Evolutionary conservation across 2,888 invertebrate genomes (phyloP), one percentile per base, ranked within the genome.

Genomic region (Phlogophora meticulosa): DNA sequence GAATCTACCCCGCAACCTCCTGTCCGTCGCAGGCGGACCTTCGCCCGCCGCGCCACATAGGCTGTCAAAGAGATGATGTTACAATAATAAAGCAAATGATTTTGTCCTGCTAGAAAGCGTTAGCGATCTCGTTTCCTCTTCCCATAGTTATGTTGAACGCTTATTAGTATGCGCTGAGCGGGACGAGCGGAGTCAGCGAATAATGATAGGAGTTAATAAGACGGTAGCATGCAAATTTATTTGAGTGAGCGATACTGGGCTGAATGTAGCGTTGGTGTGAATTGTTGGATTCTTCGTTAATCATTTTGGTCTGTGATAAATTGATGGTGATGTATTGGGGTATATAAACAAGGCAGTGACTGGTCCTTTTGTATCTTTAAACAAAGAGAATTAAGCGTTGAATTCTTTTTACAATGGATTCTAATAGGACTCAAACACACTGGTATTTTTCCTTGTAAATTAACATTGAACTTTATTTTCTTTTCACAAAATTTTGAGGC

Each of bases 161-260:
- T 36, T 40, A 59, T 69, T 68, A 52, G 40, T 45, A 46, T 68
- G 24, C 40, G 13, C 15, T 15, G 20, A 34, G 40, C 10, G 20
- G 13, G 38, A 10, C n/a, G 45, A 24, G 10, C 13, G 4, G 28
- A 45, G 51, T 59, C 69, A 48, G 60, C 46, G 69, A 22, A 69
- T 60, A 48, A 52, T 59, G 4, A 69, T 52, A 20, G 4, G 34
- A 10, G 15, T 63, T 36, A 69, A 36, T 46, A 51, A 52, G 40
- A 34, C 17, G 4, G 20, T 34, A 13, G 20, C 52, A 69, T 59
- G 59, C 51, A 51, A 68, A 68, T 69, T 59, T 59, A 68, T 46
- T 52, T 5, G 5, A 38, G 24, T 20, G 11, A n/a, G 17, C 32
- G 36, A 40, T 34, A 67, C 34, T 17, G 32, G 36, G 42, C 46